A percentile compares a stretch with the other conserved stretches of the same genome.
These are phyloP conservation scores for Bombus vancouverensis DNA, from an alignment of 1,140 invertebrate species.

Conservation along the genomic window DNA sequence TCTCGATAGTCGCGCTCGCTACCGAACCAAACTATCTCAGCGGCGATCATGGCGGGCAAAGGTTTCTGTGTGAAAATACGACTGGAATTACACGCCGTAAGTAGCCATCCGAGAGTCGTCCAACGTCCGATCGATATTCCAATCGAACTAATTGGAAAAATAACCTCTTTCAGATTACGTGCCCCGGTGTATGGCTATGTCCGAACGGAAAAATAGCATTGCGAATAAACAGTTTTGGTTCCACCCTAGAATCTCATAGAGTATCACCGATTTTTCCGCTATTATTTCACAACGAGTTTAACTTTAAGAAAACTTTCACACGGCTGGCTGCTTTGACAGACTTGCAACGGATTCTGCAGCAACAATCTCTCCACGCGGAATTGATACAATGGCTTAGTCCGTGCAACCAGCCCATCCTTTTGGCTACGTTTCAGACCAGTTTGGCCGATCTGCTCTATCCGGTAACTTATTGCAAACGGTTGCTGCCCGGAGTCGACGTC, in stretches of 20 bases:
- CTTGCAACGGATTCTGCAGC: slow-evolving; percentile 79
- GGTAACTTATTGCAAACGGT: slow-evolving; percentile 78
- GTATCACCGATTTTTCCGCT: slow-evolving; percentile 86
- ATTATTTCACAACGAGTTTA: slow-evolving; percentile 85
- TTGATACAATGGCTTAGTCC: slow-evolving; percentile 85
- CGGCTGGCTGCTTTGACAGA: slow-evolving; percentile 81
- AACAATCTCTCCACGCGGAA: slow-evolving; percentile 85
- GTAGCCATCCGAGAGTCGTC: slow-evolving; percentile 31
- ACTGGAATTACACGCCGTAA: slow-evolving; percentile 79
- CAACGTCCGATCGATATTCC: not conserved
- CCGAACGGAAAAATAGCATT: slow-evolving; percentile 87
- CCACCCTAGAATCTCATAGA: slow-evolving; percentile 84
- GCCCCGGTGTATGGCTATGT: slow-evolving; percentile 89
- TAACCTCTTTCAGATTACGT: slow-evolving; percentile 84
- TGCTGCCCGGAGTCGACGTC: slow-evolving; percentile 83
- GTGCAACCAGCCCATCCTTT: slow-evolving; percentile 79
- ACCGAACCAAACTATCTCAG: not conserved
- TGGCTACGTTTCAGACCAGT: slow-evolving; percentile 86
- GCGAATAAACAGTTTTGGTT: slow-evolving; percentile 84
- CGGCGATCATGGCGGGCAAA: slow-evolving; percentile 73
- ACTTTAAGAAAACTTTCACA: slow-evolving; percentile 85
- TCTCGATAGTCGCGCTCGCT: not conserved
- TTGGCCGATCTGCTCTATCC: slow-evolving; percentile 86
- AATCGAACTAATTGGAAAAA: not conserved
- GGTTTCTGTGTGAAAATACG: slow-evolving; percentile 79